Evolutionary conservation across 2,888 invertebrate genomes (phyloP), one percentile per base, ranked within the genome.

Genomic region (Blastobasis lacticolella): DNA sequence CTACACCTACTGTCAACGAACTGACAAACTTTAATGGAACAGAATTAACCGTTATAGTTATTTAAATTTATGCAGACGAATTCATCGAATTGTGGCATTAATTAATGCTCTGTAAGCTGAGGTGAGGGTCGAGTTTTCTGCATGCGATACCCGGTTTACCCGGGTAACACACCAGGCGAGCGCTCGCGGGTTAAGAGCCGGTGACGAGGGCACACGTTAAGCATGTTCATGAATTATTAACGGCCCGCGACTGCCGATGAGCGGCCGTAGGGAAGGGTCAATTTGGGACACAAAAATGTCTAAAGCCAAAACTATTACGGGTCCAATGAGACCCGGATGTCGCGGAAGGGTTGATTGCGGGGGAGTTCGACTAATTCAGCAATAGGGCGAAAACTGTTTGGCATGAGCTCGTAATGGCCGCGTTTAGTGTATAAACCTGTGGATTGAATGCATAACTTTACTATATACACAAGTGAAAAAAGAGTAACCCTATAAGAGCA

Each of bases 161-260:
- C 23, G 23, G 23, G 23, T 23, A 23, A 23, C 23, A 23, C 23
- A 23, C 23, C 23, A 70, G 77, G 74, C 68, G 74, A 77, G 69
- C 63, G 68, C 66, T 59, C 67, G 64, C 61, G 65, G 23, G 23
- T 23, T 23, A 23, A 23, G 23, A 23, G 40, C 9, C 40, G 9
- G 7, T 9, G 9, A 9, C 9, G 40, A 8, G 9, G 40, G 40
- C 40, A 9, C 40, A 40, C 71, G 66, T 68, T 71, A 73, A 78
- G 78, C 75, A 72, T 72, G 74, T 74, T 81, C 81, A 81, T 81
- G 81, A 79, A 81, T 81, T 79, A 81, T 81, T 81, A 74, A 81
- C 75, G 73, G 63, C 58, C 61, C 56, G 62, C 67, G 66, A 62
- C 73, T 69, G 61, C 71, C 75, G 74, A 77, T 73, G 44, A 47